phyloP scores from a whole-genome alignment of 2,888 invertebrate genomes.

The Linnaemya vulpina region DNA sequence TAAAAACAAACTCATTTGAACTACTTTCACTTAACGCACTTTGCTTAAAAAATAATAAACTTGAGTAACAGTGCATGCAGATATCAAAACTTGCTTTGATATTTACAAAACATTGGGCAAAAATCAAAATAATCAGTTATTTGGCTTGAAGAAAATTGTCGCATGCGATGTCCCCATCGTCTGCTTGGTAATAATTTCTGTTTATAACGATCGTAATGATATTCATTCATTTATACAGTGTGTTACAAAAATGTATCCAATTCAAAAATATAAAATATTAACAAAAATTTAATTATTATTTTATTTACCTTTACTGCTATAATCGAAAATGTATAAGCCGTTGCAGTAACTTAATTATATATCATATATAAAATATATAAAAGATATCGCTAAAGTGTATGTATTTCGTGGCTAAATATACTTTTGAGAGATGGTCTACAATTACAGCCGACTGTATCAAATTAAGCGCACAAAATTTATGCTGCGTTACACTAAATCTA shows the following conservation, averaged over 20 bases:
- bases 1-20: conserved; percentile 24
- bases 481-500: conserved; percentile 62
- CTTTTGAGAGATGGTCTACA: neutral
- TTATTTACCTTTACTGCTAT: no score
- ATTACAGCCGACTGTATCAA: neutral
- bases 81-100: conserved; percentile 4
- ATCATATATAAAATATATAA: no score
- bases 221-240: conserved; percentile 15
- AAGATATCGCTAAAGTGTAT: no score
- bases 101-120: conserved; percentile 14
- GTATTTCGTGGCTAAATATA: neutral
- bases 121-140: neutral
- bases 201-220: neutral
- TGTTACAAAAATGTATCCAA: neutral
- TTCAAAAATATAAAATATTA: no score
- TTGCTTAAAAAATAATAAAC: conserved; percentile 10
- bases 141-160: neutral
- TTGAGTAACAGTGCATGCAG: neutral
- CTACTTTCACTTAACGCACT: conserved; percentile 68
- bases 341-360: no score
- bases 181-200: neutral
- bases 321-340: no score
- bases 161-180: conserved; percentile 11
- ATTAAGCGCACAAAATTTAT: conserved; percentile 43
- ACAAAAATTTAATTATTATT: no score